Base-by-base conservation (phyloP, 2,888 invertebrate genomes). In the Drosophila colorata region DNA sequence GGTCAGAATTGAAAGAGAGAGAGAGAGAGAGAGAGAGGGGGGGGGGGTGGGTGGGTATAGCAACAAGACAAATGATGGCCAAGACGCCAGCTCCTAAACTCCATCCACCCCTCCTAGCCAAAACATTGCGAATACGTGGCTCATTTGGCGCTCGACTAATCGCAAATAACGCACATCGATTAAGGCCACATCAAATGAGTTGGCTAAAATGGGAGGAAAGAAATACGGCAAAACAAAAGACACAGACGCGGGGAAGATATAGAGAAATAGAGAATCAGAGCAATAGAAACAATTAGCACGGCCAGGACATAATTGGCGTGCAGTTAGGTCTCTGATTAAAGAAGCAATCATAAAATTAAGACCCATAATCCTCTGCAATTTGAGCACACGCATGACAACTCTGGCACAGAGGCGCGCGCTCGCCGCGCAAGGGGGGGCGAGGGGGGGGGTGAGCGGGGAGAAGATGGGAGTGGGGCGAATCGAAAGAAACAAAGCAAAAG, bases 291-390 rank as follows among this genome's bases (percentile, higher is more conserved):
- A 83, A 83, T 88, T 83, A 83, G 88, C 83, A 88, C 80, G 69
- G 64, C 53, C 77, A 63, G 69, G 55, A 77, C 80, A 86, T 83
- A 83, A 83, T 83, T 83, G 83, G 87, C 74, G 88, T 83, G 80
- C 87, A 87, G 88, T 83, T 88, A 67, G 77, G 70, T 67, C 88
- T 80, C 88, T 83, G 83, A 83, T 83, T 83, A 83, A 86, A 83
- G 83, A 83, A 83, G 88, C 80, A 83, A 83, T 83, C 83, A 83
- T 88, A 83, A 83, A 83, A 83, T 83, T 83, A 88, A 83, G 83
- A 88, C 83, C 80, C 87, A 86, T 83, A 83, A 83, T 83, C 88
- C 83, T 67, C 71, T 68, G 86, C 82, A 87, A 87, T 83, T 87
- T 66, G 74, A 74, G 58, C 87, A 74, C 74, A 81, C 81, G 49